phyloP scores from a whole-genome alignment of 2,113 vertebrate genomes.

The Aspiorhynchus laticeps region DNA sequence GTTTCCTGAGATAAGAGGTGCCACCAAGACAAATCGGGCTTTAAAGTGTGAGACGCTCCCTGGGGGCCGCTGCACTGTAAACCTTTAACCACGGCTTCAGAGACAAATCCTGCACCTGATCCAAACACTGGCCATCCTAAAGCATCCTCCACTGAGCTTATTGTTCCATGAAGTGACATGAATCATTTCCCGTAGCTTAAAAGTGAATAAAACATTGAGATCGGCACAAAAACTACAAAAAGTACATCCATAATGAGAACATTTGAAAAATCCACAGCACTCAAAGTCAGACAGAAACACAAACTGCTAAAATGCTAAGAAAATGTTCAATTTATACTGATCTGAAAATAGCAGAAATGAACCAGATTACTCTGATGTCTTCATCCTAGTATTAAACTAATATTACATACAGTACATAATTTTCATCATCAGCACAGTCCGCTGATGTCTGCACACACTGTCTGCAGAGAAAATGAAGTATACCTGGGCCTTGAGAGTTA shows the following conservation, averaged over 20 bases:
- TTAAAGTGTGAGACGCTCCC: conserved; percentile 83
- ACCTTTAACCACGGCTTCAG: conserved; percentile 83
- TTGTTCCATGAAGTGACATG: background rate
- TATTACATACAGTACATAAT: background rate
- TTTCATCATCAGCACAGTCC: background rate
- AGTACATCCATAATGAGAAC: background rate
- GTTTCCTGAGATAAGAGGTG: conserved; percentile 88
- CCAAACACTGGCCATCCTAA: conserved; percentile 70
- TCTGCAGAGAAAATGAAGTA: background rate
- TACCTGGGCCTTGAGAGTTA: background rate
- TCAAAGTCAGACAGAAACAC: background rate
- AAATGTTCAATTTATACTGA: background rate
- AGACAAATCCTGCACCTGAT: conserved; percentile 77
- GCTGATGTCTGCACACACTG: background rate
- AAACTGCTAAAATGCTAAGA: background rate
- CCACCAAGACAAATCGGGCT: conserved; percentile 90
- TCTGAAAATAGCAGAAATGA: background rate
- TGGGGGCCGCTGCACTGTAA: conserved; percentile 75
- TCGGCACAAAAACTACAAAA: background rate
- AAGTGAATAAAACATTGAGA: background rate
- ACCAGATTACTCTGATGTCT: background rate
- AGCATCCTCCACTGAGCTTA: conserved; percentile 57
- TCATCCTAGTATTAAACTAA: background rate
- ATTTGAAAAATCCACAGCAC: background rate
- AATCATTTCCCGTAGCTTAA: background rate